These are phyloP conservation scores for Peromyscus californicus DNA, from an alignment of 2,113 vertebrate genomes.

Conservation along the genomic window DNA sequence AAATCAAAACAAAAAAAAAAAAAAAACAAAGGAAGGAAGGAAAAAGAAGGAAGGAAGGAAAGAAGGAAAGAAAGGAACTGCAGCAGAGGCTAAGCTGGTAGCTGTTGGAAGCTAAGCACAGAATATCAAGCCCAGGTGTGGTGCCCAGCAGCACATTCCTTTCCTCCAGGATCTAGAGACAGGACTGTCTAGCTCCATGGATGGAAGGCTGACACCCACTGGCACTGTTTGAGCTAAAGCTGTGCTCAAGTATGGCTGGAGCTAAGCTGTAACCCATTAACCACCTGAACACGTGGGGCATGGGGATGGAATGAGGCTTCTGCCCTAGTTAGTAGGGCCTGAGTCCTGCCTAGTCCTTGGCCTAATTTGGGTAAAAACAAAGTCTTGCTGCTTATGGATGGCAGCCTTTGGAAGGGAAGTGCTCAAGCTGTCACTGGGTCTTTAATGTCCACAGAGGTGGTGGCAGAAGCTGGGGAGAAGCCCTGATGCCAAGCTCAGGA, in stretches of 20 bases:
- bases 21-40: background rate
- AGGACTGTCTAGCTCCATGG: rapidly evolving
- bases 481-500: background rate
- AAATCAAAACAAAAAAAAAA: background rate
- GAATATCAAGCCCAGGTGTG: rapidly evolving
- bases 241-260: background rate
- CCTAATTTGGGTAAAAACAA: background rate
- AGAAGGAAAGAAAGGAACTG: background rate
- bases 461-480: background rate
- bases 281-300: too few species aligned
- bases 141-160: too few species aligned
- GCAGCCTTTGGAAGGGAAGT: background rate
- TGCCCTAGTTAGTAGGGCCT: background rate
- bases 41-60: background rate
- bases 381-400: background rate
- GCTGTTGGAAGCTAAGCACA: background rate
- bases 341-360: background rate
- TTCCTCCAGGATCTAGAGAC: background rate
- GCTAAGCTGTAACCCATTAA: background rate
- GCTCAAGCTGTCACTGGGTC: background rate
- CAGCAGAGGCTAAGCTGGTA: background rate
- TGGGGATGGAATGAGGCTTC: background rate
- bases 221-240: background rate
- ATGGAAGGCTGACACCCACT: background rate
- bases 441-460: background rate